Base-by-base conservation (phyloP, 2,888 invertebrate species). In the Pharmacophagus antenor region DNA sequence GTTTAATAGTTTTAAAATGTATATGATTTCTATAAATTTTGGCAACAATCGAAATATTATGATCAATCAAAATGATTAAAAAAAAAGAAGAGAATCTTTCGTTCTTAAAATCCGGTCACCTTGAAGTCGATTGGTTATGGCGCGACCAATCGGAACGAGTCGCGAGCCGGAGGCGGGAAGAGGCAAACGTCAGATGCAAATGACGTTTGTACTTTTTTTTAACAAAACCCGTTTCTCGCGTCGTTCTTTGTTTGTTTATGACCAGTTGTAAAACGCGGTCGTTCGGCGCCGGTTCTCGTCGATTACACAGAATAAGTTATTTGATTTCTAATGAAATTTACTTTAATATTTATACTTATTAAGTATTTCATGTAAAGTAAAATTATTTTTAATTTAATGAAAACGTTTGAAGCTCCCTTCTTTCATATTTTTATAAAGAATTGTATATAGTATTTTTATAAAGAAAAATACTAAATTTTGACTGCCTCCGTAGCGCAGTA, bases 141-240 rank as follows among this genome's bases (percentile, higher is more conserved):
- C 58, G 42, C 70, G 69, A 65, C 88, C 88, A 88, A 89, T 86
- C 67, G 72, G 69, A 65, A 73, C 66, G 66, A 74, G 63, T 65
- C 66, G 42, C 66, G 63, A 70, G 63, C 63, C 66, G 83, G 78
- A 86, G 88, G 88, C 88, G 88, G 88, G 85, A 87, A 88, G 83
- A 82, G 85, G 83, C 83, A 79, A 83, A 84, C 84, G 85, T 84
- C 85, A 84, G 70, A 88, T 86, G 88, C 82, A 86, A 88, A 88
- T 87, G 79, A 84, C 67, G 70, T 70, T 71, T 60, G 50, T 50
- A 21, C 42, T 51, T 51, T 68, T 73, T 71, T 78, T 80, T 81
- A 67, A 63, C 53, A 73, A 78, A 79, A 77, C 86, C 77, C 73
- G 88, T 85, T 84, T 76, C 66, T 67, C 72, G 73, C 63, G 63